Evolutionary conservation across 23 tunicate genomes (phyloP), one percentile per base, ranked within the genome.

Genomic region (Clavelina lepadiformis): DNA sequence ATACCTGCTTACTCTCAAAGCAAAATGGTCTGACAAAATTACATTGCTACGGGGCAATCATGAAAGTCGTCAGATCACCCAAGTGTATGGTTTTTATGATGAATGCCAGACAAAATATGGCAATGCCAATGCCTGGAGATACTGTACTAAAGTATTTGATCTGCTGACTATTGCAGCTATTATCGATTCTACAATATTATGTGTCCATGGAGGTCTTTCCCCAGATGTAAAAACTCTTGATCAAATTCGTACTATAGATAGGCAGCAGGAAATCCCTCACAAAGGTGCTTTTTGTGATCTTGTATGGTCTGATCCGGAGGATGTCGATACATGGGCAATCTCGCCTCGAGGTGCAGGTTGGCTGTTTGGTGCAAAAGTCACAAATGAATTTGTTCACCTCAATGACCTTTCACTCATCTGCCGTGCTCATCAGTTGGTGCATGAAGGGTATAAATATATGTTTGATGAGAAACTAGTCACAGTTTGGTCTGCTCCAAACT

Each of bases 231-330:
- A 71, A 56, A 93, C 93, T 3, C 51, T 93, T 37, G 98, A 93
- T 51, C 98, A 93, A 44, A 93, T 93, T 36, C 78, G 98, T 2
- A 83, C 94, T 38, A 93, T 93, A 13, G 98, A 93, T 56, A 51
- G 98, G 26, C 92, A 93, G 68, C 93, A 83, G 46, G 98, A 91
- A 60, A 82, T 91, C 53, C 98, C 98, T 2, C 98, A 91, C 69
- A 82, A 91, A 71, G 98, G 98, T 1, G 79, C 98, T 23, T 82
- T 91, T 63, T 91, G 98, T 67, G 98, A 91, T 46, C 58, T 91
- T 36, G 91, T 91, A 7, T 91, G 98, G 98, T 91, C 98, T 1
- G 98, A 91, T 53, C 98, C 98, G 21, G 98, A 91, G 58, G 98
- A 89, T 56, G 86, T 82, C 36, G 91, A 82, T 38, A 77, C 91